A percentile compares a stretch with the other conserved stretches of the same genome.
These are phyloP conservation scores for Druon quercuslanigerum DNA, from an alignment of 1,140 invertebrate species.

Conservation along the genomic window DNA sequence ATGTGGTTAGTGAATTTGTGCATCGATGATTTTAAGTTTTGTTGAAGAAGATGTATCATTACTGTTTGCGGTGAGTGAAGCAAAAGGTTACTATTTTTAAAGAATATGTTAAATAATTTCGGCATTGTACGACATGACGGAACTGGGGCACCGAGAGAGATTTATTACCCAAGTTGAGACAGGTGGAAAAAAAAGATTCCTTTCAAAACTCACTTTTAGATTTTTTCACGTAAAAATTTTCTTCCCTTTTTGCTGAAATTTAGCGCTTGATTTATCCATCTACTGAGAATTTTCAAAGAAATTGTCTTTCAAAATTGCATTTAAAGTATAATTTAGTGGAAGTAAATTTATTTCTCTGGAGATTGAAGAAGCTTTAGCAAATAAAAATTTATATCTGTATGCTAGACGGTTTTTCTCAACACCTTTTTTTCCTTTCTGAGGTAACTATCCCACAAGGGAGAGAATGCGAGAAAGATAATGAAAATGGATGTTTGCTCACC, in stretches of 20 bases:
- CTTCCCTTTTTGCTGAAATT: not conserved
- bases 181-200: not conserved
- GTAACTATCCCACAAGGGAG: conserved; percentile 12
- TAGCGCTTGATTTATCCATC: not conserved
- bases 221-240: not conserved
- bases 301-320: not conserved
- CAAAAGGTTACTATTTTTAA: not conserved
- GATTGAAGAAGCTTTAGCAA: no score
- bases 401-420: conserved; percentile 1
- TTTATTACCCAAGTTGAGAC: conserved; percentile 5
- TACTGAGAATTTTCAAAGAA: not conserved
- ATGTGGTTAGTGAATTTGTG: conserved; percentile 29
- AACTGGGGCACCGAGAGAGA: conserved; percentile 13
- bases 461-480: conserved; percentile 10
- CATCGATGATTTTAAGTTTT: not conserved
- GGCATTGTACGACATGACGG: conserved; percentile 27
- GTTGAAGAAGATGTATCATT: no score
- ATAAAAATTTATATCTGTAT: conserved; percentile 5
- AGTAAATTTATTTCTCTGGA: no score
- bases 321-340: no score
- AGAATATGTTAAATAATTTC: conserved; percentile 27
- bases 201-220: conserved; percentile 18
- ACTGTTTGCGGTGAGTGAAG: not conserved
- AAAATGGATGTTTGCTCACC: conserved; percentile 15
- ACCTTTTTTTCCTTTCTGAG: conserved; percentile 4